Evolutionary conservation across 1,140 invertebrate species (phyloP), one percentile per base, ranked within the genome.

Genomic region (Macrobrachium rosenbergii): DNA sequence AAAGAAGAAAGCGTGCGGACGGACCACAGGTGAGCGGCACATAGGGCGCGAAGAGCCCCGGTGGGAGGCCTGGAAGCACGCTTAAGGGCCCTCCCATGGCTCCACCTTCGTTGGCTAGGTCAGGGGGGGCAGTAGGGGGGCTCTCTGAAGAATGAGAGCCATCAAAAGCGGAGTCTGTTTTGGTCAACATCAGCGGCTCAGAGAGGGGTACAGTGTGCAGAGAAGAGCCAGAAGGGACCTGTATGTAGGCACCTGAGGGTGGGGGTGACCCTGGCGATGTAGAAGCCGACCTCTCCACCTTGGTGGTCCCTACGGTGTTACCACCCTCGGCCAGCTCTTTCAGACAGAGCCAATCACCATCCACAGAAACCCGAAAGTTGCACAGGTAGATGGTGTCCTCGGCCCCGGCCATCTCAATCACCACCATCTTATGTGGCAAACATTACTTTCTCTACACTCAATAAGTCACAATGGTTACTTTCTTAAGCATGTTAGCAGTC

Each of bases 311-410:
- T 64, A 69, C 23, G 58, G 7, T 67, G 91, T 93, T 93, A 92
- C 94, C 93, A 89, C 98, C 96, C 92, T 98, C 97, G 88, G 97
- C 96, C 67, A 99, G 93, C 92, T 99, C 97, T 91, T 97, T 97
- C 43, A 99, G 92, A 92, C 98, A 99, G n/a, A 99, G 93, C 98
- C 98, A 99, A 92, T 99, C 98, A 58, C 98, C 98, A 91, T 99
- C 97, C 14, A 99, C 98, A 37, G 97, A 98, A 0, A 99, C 98
- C 52, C 98, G 95, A 92, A 99, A 99, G 92, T 99, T 99, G 93
- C 98, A 99, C 91, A 99, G 92, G 92, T 99, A 99, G 91, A 99
- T 98, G 19, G 97, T 99, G 92, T 99, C 97, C 87, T 90, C 89
- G 37, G 89, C 89, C 72, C 89, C 89, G 81, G 89, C 89, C 89